Conservation (phyloP, 2,113 vertebrate genomes). For the Ursus arctos region DNA sequence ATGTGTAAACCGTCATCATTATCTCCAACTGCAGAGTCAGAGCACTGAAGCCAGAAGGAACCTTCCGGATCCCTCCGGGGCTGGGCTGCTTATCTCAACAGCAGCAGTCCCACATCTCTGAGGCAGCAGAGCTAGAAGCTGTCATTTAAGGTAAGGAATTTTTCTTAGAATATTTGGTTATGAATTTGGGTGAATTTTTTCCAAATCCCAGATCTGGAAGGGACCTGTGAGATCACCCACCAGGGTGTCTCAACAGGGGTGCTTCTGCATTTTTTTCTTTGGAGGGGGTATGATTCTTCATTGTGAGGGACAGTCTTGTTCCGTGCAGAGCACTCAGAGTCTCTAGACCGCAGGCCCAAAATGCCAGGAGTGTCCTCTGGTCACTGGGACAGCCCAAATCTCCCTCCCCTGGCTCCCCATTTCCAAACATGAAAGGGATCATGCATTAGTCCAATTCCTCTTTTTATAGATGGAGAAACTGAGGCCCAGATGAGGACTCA, state of each 20-base stretch:
- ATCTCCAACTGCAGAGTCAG: slow-evolving; percentile 51
- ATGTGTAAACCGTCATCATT: neutral
- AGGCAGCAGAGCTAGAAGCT: slow-evolving; percentile 55
- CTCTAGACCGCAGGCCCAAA: neutral
- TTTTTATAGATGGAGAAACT: slow-evolving; percentile 16
- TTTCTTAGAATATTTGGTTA: slow-evolving; percentile 42
- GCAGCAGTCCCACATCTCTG: slow-evolving; percentile 33
- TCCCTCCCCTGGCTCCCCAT: neutral
- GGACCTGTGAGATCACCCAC: neutral
- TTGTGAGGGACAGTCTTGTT: neutral
- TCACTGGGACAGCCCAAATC: neutral
- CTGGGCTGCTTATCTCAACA: slow-evolving; percentile 64
- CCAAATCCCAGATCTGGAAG: neutral
- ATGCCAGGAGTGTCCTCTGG: neutral
- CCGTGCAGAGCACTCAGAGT: neutral
- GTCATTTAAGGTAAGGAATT: slow-evolving; percentile 55
- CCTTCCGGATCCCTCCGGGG: slow-evolving; percentile 17
- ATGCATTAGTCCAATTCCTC: neutral
- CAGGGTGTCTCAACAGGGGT: neutral
- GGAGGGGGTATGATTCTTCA: neutral
- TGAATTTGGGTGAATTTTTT: neutral
- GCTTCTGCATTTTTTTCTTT: neutral
- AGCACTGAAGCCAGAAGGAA: slow-evolving; percentile 2
- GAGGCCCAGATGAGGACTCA: neutral
- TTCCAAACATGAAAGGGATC: neutral